Base-by-base conservation (phyloP, 2,888 invertebrate genomes). In the Fabriciana adippe region DNA sequence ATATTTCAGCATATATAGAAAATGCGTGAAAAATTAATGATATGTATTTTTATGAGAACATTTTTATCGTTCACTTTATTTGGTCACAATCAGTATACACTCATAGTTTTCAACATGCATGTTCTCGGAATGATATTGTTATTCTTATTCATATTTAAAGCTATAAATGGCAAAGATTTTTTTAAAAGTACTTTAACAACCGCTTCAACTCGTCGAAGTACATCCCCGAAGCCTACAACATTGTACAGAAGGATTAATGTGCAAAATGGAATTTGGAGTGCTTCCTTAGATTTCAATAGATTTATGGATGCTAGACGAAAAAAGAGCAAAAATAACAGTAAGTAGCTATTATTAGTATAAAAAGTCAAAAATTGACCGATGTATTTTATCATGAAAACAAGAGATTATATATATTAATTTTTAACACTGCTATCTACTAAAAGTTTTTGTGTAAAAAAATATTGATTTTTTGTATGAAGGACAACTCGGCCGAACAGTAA, bases 181-280 rank as follows among this genome's bases (percentile, higher is more conserved):
- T 54, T 18, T 60, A 69, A 70, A 31, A 48, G 64, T n/a, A 72
- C 76, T 18, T 68, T 82, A 61, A 81, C 81, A 8, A 84, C 82
- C 0, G 78, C 80, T 5, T 70, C 72, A 61, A 15, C 60, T 18
- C 72, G 67, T 3, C 68, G 73, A 1, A 72, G 59, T 64, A 74
- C 69, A 3, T 79, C 76, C 14, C 77, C 80, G 6, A 81, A 78
- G 55, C 84, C 84, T 1, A 81, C 78, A 1, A 73, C 73, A 3
- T 57, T 75, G 47, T 67, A 74, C 48, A 73, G 74, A 66, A 77
- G 78, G 62, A 78, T 80, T 31, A 67, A 75, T 26, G 74, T 80
- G 2, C 71, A 76, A 21, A n/a, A 64, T 55, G 31, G 74, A 55
- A 6, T 51, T 55, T 14, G 70, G 73, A 65, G 41, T n/a, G 45